These are phyloP conservation scores for Parnassius apollo DNA, from an alignment of 2,888 invertebrate genomes.

Conservation along the genomic window DNA sequence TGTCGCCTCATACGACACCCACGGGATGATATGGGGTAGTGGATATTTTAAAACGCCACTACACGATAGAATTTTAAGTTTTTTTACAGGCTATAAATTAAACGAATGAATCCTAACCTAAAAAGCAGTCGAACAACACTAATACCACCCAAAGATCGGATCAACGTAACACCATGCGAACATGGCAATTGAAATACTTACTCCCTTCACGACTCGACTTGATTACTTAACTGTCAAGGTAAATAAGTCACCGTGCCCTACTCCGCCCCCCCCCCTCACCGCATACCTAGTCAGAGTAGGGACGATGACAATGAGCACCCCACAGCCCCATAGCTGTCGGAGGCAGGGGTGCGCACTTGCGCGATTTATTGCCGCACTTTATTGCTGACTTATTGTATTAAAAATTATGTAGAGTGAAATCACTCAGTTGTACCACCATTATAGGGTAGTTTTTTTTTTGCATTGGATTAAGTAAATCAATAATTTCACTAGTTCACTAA, in stretches of 20 bases:
- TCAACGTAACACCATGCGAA: too few relatives aligned
- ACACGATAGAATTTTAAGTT: too few relatives aligned
- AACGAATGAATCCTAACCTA: too few relatives aligned
- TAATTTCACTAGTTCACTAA: neutral
- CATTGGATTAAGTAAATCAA: constrained; percentile 4
- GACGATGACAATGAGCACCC: constrained; percentile 8
- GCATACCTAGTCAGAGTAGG: neutral
- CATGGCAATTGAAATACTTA: constrained; percentile 4
- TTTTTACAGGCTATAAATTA: too few relatives aligned
- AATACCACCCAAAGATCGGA: too few relatives aligned
- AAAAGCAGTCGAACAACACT: too few relatives aligned
- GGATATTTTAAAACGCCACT: too few relatives aligned
- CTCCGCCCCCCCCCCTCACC: neutral
- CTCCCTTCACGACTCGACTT: constrained; percentile 1
- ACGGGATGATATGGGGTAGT: too few relatives aligned
- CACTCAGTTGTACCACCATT: constrained; percentile 4
- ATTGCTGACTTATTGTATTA: constrained; percentile 24
- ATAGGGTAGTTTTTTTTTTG: constrained; percentile 4
- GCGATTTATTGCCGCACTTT: constrained; percentile 22
- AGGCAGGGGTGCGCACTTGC: constrained; percentile 26
- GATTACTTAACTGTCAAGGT: constrained; percentile 16
- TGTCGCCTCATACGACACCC: too few relatives aligned
- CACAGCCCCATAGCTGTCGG: constrained; percentile 19
- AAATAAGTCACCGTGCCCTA: constrained; percentile 6
- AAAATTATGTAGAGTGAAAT: constrained; percentile 17